Conservation (phyloP, 2,888 invertebrate species). For the Hipparchia sbordonii region DNA sequence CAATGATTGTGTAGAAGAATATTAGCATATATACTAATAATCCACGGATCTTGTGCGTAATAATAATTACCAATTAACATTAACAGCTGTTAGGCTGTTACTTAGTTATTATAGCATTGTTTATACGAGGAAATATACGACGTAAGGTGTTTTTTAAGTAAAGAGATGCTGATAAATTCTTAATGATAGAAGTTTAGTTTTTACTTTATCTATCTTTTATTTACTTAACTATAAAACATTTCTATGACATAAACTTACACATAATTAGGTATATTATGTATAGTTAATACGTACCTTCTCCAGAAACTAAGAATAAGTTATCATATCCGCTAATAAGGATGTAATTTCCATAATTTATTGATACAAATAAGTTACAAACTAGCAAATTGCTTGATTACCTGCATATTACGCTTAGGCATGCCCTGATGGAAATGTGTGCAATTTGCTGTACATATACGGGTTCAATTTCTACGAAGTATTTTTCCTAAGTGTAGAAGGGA, state of each 20-base stretch:
- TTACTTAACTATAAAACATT: too few relatives aligned
- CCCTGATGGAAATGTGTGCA: neutral
- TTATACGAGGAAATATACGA: slow-evolving; percentile 38
- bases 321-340: slow-evolving; percentile 17
- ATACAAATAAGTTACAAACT: slow-evolving; percentile 13
- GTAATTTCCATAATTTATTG: slow-evolving; percentile 12
- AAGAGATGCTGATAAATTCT: neutral
- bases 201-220: too few relatives aligned
- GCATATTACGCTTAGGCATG: neutral
- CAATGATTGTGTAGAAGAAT: slow-evolving; percentile 23
- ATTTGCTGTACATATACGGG: slow-evolving; percentile 5
- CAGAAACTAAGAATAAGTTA: neutral
- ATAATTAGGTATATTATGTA: too few relatives aligned
- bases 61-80: slow-evolving; percentile 49
- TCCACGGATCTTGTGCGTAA: slow-evolving; percentile 40
- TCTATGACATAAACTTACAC: too few relatives aligned
- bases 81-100: slow-evolving; percentile 38
- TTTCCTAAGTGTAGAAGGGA: neutral
- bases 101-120: slow-evolving; percentile 36
- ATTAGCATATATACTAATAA: slow-evolving; percentile 41
- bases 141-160: slow-evolving; percentile 30
- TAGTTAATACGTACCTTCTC: too few relatives aligned
- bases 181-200: neutral
- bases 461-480: slow-evolving; percentile 1
- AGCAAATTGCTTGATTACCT: slow-evolving; percentile 4